Conservation (phyloP, 2,113 vertebrate genomes). For the Hylia prasina region DNA sequence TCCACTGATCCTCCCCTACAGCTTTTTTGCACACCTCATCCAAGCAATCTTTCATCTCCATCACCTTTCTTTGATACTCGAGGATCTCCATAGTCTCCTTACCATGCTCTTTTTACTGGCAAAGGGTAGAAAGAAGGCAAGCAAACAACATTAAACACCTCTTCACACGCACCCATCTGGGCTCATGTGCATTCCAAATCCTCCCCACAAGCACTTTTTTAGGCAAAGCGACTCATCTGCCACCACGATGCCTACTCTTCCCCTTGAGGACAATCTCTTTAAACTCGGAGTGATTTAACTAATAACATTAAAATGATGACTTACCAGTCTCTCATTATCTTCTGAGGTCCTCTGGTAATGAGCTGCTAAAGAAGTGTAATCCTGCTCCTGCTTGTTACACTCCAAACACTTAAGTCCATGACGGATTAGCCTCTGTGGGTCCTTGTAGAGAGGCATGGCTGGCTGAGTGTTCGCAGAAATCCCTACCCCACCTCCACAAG, state of each 20-base stretch:
- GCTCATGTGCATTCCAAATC: neutral
- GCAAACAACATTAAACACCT: neutral
- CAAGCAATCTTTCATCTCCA: neutral
- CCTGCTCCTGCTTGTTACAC: constrained; percentile 87
- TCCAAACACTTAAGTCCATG: constrained; percentile 87
- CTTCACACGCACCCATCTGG: fast-evolving
- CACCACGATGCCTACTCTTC: neutral
- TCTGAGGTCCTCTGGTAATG: constrained; percentile 90
- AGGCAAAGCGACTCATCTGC: neutral
- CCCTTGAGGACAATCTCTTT: neutral
- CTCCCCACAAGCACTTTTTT: neutral
- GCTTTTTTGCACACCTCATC: neutral
- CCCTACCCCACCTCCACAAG: constrained; percentile 6
- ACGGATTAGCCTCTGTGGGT: constrained; percentile 77
- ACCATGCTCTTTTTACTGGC: neutral
- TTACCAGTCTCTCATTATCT: constrained; percentile 86
- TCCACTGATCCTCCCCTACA: neutral
- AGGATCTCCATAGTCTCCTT: neutral
- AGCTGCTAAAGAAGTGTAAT: constrained; percentile 84
- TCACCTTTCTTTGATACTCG: neutral
- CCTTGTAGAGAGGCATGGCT: constrained; percentile 86
- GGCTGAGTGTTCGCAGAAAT: constrained; percentile 52
- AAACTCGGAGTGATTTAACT: neutral
- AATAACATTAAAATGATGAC: constrained; percentile 58
- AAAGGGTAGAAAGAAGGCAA: neutral